phyloP scores from a whole-genome alignment of 2,113 vertebrate species.

The Crotalus helleri region DNA sequence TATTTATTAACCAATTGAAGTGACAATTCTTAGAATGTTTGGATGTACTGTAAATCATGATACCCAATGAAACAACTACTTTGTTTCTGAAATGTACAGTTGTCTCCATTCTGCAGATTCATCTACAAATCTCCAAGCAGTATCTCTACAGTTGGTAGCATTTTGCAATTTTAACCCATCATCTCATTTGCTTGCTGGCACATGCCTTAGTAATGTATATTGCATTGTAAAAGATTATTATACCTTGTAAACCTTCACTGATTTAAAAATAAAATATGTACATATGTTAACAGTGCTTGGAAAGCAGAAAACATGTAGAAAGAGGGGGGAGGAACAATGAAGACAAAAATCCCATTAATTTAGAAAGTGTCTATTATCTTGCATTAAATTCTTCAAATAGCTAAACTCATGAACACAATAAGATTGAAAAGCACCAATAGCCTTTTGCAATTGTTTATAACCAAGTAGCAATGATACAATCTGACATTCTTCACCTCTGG shows the following conservation, averaged over 20 bases:
- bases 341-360: not conserved
- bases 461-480: not conserved
- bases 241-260: conserved; percentile 49
- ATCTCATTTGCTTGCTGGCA: conserved; percentile 16
- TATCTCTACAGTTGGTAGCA: conserved; percentile 15
- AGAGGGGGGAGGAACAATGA: fast-evolving
- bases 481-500: not conserved
- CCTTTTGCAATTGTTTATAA: not conserved
- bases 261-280: conserved; percentile 34
- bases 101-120: not conserved
- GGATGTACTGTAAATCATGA: not conserved
- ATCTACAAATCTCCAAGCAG: conserved; percentile 30
- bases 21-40: not conserved
- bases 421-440: not conserved
- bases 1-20: not conserved
- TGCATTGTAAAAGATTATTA: conserved; percentile 45
- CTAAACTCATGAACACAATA: not conserved
- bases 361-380: not conserved
- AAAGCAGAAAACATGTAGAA: conserved; percentile 5
- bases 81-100: conserved; percentile 2
- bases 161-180: conserved; percentile 33
- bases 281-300: conserved; percentile 26
- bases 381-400: not conserved
- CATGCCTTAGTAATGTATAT: conserved; percentile 27
- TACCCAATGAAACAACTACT: not conserved